Evolutionary conservation across 1,140 invertebrate species (phyloP).

Genomic region (Diachasmimorpha longicaudata): DNA sequence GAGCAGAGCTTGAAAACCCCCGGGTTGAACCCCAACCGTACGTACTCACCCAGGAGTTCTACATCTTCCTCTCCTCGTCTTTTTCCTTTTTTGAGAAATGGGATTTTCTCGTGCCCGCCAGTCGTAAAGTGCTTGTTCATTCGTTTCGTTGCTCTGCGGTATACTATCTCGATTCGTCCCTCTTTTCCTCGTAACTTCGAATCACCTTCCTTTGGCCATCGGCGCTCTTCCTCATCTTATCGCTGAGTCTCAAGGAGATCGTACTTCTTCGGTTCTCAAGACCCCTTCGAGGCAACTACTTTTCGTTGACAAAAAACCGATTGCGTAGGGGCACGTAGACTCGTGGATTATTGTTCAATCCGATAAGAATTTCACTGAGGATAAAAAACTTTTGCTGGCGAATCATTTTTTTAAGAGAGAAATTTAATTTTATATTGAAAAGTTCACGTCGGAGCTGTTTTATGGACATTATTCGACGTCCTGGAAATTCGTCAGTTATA

Average conservation of each 20-base stretch:
- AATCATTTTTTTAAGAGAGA: too few species aligned
- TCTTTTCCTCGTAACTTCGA: not conserved
- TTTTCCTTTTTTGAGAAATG: conserved; percentile 20
- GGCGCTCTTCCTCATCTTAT: not conserved
- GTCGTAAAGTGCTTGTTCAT: conserved; percentile 28
- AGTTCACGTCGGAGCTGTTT: too few species aligned
- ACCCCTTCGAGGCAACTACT: not conserved
- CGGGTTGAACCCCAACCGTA: too few species aligned
- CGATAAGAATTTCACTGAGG: not conserved
- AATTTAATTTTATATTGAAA: too few species aligned
- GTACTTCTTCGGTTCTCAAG: not conserved
- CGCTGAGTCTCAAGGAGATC: not conserved
- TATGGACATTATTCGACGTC: too few species aligned
- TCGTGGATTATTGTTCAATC: not conserved
- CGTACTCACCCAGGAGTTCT: not conserved
- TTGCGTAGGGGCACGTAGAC: not conserved
- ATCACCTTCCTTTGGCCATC: not conserved
- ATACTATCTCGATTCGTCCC: not conserved
- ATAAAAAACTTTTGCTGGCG: not conserved
- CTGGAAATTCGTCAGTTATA: too few species aligned
- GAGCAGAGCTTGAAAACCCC: too few species aligned
- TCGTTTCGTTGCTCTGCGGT: not conserved
- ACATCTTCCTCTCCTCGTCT: not conserved
- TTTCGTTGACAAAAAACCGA: not conserved
- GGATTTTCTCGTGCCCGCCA: conserved; percentile 23